Base-by-base conservation (phyloP, 1,140 invertebrate genomes). In the Drosophila willistoni region DNA sequence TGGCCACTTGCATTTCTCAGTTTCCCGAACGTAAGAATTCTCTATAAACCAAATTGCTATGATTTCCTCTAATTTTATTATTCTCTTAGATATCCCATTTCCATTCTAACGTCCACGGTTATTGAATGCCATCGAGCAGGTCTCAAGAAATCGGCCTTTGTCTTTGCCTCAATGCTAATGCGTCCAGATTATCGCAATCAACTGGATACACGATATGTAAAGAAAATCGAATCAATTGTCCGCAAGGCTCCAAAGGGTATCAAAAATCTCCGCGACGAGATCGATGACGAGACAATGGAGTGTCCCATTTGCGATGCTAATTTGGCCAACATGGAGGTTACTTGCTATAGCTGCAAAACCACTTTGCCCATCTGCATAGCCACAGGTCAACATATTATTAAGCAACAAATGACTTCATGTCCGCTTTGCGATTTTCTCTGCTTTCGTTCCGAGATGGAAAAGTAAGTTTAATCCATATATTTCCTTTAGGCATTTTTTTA, bases 121-220 rank as follows among this genome's bases (percentile, higher is more conserved):
- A 98, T 99, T 66, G 98, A 99, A 92, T 99, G 99, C 91, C 96
- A 98, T 91, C 94, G 98, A 84, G 96, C 98, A 0, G 97, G 97
- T 0, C 93, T 99, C 4, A 97, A 96, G 90, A 95, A 96, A 73
- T 96, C 97, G 0, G 97, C 98, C 0, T 97, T 98, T 77, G 96
- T 96, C 79, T 98, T 96, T 93, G 98, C 98, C 1, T 96, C 96
- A 7, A 96, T 96, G 92, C 93, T 99, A 60, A 98, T 99, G 96
- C 95, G 97, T 87, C 97, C 98, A 0, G 97, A 99, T 84, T 98
- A 99, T 90, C 94, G 98, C 19, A 94, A 95, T 54, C 94, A 96
- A 92, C 96, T 99, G 73, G 98, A 99, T 90, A 79, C 94, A 0
- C 99, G 99, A 82, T 99, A 99, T 92, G 95, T 96, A 14, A 98